These are phyloP conservation scores for Thalassophryne amazonica DNA, from an alignment of 2,797 vertebrate species.

Conservation along the genomic window DNA sequence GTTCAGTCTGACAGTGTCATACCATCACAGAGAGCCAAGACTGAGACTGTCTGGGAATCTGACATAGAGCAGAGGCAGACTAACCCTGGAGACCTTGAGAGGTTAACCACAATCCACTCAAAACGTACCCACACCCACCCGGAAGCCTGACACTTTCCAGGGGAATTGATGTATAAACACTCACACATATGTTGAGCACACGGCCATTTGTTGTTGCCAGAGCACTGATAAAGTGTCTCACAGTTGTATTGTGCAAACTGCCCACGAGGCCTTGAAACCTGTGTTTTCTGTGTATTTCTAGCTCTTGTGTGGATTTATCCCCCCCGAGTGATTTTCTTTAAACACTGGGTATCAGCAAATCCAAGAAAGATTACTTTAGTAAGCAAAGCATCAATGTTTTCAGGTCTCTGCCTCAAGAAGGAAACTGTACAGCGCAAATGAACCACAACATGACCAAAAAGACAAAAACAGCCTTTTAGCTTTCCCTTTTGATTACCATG, in stretches of 20 bases:
- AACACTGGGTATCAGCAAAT: conserved; percentile 11
- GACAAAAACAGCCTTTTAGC: conserved; percentile 21
- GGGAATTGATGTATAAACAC: conserved; percentile 71
- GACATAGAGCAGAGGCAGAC: conserved; percentile 63
- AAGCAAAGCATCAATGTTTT: conserved; percentile 10
- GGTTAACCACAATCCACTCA: conserved; percentile 70
- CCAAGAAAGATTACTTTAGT: conserved; percentile 8
- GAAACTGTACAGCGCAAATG: conserved; percentile 27
- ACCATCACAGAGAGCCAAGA: conserved; percentile 31
- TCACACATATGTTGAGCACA: conserved; percentile 62
- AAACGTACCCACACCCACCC: conserved; percentile 55
- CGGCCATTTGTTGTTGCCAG: conserved; percentile 54
- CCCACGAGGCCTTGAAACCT: conserved; percentile 8
- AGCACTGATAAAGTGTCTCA: conserved; percentile 49
- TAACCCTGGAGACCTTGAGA: conserved; percentile 59
- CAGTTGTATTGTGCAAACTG: conserved; percentile 21
- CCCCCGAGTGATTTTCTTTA: background rate
- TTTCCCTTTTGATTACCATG: conserved; percentile 15
- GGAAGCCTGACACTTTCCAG: conserved; percentile 69
- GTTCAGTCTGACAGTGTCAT: conserved; percentile 40
- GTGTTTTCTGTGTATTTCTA: conserved; percentile 26
- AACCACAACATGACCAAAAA: conserved; percentile 43
- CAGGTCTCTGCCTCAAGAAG: conserved; percentile 27
- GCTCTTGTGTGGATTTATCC: background rate
- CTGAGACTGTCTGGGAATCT: conserved; percentile 44